A percentile compares a stretch with the other conserved stretches of the same genome.
phyloP scores from a whole-genome alignment of 2,888 invertebrate species.

The Adela reaumurella region DNA sequence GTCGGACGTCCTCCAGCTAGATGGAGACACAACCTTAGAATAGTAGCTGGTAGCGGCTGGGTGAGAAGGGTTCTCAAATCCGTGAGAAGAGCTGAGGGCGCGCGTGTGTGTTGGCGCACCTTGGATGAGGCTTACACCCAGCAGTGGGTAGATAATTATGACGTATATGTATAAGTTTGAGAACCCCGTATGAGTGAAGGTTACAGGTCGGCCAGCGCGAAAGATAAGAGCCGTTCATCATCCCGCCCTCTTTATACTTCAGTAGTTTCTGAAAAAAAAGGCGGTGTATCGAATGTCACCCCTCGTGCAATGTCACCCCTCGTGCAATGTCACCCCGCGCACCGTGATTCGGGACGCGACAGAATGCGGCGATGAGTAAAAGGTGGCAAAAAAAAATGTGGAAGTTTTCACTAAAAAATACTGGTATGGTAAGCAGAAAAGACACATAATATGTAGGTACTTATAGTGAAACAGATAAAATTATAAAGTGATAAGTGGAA shows the following conservation, averaged over 20 bases:
- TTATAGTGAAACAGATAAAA: too few species aligned
- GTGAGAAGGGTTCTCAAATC: too few species aligned
- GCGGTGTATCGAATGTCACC: not conserved
- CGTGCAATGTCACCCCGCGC: not conserved
- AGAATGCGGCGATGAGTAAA: not conserved
- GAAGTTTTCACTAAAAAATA: not conserved
- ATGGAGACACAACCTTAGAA: too few species aligned
- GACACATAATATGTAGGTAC: not conserved
- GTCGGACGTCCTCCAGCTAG: too few species aligned
- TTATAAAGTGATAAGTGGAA: too few species aligned
- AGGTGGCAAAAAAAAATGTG: not conserved
- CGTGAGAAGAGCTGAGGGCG: too few species aligned
- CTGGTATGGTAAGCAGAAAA: not conserved
- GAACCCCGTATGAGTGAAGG: not conserved
- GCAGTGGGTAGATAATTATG: too few species aligned
- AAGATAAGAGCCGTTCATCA: not conserved
- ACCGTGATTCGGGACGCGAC: not conserved
- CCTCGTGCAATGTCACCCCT: not conserved
- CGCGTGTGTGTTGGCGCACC: too few species aligned
- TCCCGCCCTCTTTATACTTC: not conserved
- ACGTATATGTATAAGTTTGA: too few species aligned
- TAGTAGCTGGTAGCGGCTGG: too few species aligned
- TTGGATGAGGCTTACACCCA: too few species aligned
- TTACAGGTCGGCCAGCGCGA: not conserved
- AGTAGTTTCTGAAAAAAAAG: not conserved